phyloP scores from a whole-genome alignment of 2,888 invertebrate species.

The Chorisops tibialis region DNA sequence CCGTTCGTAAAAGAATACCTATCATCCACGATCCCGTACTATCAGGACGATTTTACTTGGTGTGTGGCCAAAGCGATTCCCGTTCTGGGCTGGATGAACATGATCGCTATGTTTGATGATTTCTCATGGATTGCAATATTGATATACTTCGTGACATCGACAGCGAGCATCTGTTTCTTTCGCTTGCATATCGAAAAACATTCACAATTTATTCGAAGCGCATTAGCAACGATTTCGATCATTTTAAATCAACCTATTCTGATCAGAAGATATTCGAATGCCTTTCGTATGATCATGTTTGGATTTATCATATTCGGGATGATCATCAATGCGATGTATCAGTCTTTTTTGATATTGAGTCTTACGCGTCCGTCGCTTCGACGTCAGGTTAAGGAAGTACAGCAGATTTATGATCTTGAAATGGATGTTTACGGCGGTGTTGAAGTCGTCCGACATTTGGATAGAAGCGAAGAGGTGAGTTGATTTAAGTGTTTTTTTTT shows the following conservation, averaged over 20 bases:
- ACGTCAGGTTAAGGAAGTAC: constrained; percentile 42
- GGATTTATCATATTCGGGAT: constrained; percentile 36
- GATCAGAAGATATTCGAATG: background rate
- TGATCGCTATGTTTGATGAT: constrained; percentile 35
- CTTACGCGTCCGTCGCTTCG: constrained; percentile 45
- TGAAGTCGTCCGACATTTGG: constrained; percentile 44
- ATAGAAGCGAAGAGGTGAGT: constrained; percentile 44
- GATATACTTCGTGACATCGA: background rate
- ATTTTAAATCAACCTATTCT: constrained; percentile 19
- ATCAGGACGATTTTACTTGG: constrained; percentile 51
- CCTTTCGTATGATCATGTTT: constrained; percentile 29
- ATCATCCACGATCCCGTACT: constrained; percentile 46
- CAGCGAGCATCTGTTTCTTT: background rate
- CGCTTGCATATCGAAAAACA: background rate
- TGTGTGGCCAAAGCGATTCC: constrained; percentile 46
- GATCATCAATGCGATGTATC: constrained; percentile 46
- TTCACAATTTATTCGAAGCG: background rate
- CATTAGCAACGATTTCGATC: background rate
- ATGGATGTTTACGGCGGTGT: constrained; percentile 45
- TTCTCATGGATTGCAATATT: background rate
- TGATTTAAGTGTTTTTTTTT: background rate
- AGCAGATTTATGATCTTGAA: constrained; percentile 40
- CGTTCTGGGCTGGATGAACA: constrained; percentile 43
- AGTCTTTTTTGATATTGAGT: constrained; percentile 47
- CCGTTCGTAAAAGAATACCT: constrained; percentile 44